phyloP scores from a whole-genome alignment of 2,113 vertebrate genomes.

The Calyptommatus sinebrachiatus region DNA sequence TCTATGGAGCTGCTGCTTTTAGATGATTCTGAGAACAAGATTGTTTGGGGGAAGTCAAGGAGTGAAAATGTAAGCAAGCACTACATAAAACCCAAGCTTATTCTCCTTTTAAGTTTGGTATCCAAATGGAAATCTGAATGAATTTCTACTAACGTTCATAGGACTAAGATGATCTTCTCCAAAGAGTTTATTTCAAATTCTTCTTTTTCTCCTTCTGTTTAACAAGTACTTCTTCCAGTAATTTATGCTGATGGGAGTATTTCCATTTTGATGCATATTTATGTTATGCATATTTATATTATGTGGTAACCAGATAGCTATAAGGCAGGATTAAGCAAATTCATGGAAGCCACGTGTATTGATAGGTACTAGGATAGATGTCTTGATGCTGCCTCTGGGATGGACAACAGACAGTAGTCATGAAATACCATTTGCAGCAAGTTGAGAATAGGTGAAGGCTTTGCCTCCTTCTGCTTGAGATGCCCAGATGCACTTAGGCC shows the following conservation, averaged over 20 bases:
- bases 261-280: not conserved
- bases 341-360: too few relatives aligned
- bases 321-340: too few relatives aligned
- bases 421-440: too few relatives aligned
- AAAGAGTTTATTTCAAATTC: not conserved
- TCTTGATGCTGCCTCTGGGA: too few relatives aligned
- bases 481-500: too few relatives aligned
- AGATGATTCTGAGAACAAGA: conserved; percentile 17
- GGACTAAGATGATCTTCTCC: not conserved
- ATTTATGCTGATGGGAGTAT: not conserved
- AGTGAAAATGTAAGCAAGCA: not conserved
- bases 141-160: too few relatives aligned
- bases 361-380: too few relatives aligned
- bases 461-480: too few relatives aligned
- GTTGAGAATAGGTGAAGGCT: too few relatives aligned
- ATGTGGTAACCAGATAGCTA: too few relatives aligned
- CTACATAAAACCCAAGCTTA: not conserved
- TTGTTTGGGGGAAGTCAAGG: not conserved
- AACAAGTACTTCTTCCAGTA: not conserved
- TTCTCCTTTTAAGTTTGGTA: not conserved
- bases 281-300: too few relatives aligned
- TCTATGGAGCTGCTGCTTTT: conserved; percentile 28
- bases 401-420: too few relatives aligned
- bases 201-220: not conserved
- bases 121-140: not conserved